Base-by-base conservation (phyloP, 2,797 vertebrate genomes). In the Smutsia gigantea region DNA sequence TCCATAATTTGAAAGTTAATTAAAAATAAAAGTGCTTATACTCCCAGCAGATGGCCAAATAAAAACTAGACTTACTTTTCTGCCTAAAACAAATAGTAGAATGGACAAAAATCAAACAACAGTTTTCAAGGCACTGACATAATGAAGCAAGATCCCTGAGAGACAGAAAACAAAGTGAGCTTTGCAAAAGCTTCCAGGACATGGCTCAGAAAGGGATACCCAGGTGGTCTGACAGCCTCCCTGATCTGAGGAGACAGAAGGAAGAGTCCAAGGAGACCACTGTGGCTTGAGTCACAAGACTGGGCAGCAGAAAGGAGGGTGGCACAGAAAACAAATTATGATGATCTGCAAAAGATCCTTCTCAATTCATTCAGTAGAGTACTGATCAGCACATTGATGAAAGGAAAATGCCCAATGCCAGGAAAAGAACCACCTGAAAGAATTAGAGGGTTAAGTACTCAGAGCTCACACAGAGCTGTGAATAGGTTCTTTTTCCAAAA, bases 51-150 rank as follows among this genome's bases (percentile, higher is more conserved):
- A 59, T 59, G 39, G 39, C 39, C 27, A 53, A 77, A 49, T 1
- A 91, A 29, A 90, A 42, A 46, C 25, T 21, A 88, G 27, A 51
- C 93, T 87, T 77, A 89, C 25, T 79, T 39, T 79, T n/a, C 25
- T 57, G 25, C 66, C 23, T 89, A 31, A 90, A 84, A 79, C 21
- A 89, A 83, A 84, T 11, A 25, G 93, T 72, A 61, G 42, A 87
- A 34, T 29, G 11, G n/a, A 95, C 21, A 91, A 84, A 89, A 93
- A 63, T 72, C 55, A 88, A 87, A 46, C 61, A 93, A 85, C 9
- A 10, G 25, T 89, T 66, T 95, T 71, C 34, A 88, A 93, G 27
- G 69, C 6, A 57, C 4, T 79, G 37, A 74, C 15, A 90, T 64
- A 57, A 83, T 31, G 7, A 72, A 87, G 46, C 51, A 66, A 91